These are phyloP conservation scores for Suricata suricatta DNA, from an alignment of 2,113 vertebrate species.

Conservation along the genomic window DNA sequence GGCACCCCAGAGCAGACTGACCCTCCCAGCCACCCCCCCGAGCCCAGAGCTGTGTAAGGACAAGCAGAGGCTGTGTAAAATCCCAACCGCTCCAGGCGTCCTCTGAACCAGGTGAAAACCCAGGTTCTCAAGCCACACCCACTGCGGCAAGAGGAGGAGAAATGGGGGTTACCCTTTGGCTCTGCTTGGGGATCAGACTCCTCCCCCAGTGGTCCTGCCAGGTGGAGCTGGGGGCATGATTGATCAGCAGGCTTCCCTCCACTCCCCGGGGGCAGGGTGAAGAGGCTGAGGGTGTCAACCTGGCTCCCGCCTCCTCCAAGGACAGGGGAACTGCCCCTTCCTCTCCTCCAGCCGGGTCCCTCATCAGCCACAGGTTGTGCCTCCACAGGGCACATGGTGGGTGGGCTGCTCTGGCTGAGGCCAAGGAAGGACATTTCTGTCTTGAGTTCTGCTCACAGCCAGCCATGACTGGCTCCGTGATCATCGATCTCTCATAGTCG, in stretches of 20 bases:
- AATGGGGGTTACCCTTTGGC: neutral
- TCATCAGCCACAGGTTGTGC: neutral
- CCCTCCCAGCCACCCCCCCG: neutral
- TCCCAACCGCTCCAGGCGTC: neutral
- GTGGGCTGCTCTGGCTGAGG: neutral
- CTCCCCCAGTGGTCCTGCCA: neutral
- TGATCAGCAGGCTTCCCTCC: neutral
- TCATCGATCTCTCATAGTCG: neutral
- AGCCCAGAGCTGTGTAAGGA: neutral
- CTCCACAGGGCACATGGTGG: neutral
- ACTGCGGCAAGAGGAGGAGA: neutral
- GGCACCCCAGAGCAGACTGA: neutral
- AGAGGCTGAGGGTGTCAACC: neutral
- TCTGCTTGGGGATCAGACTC: neutral
- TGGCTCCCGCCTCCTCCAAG: slow-evolving; percentile 22
- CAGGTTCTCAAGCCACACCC: slow-evolving; percentile 31
- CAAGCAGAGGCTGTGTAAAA: neutral
- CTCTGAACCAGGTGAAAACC: slow-evolving; percentile 4
- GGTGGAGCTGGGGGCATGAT: neutral
- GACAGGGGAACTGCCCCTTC: neutral
- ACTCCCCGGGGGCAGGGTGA: neutral
- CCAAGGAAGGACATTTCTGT: neutral
- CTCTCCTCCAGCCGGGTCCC: neutral
- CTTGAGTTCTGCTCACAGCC: neutral
- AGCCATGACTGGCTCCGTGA: neutral